Evolutionary conservation across 1,140 invertebrate species (phyloP).

Genomic region (Microvelia longipes): DNA sequence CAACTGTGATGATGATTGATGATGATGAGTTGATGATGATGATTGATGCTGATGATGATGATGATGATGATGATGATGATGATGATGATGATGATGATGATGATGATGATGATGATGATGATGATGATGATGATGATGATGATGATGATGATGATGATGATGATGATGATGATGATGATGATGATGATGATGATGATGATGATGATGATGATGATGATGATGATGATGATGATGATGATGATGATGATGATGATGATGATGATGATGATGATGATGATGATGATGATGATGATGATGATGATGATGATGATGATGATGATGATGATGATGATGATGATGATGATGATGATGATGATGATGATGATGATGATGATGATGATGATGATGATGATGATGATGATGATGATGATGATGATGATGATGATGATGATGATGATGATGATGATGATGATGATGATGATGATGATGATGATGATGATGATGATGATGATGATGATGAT

Average conservation of each 20-base stretch:
- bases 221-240: background rate
- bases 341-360: background rate
- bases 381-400: background rate
- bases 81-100: slow-evolving; percentile 1
- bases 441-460: background rate
- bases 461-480: background rate
- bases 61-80: background rate
- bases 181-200: background rate
- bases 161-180: background rate
- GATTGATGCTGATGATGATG: slow-evolving; percentile 5
- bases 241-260: background rate
- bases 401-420: background rate
- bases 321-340: background rate
- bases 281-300: background rate
- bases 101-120: background rate
- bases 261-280: background rate
- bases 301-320: background rate
- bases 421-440: background rate
- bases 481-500: background rate
- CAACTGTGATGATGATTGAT: slow-evolving; percentile 10
- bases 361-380: background rate
- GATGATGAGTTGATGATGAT: background rate
- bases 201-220: background rate
- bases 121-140: background rate
- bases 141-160: background rate